Evolutionary conservation across 2,113 vertebrate species (phyloP), one percentile per base, ranked within the genome.

Genomic region (Piaya cayana): DNA sequence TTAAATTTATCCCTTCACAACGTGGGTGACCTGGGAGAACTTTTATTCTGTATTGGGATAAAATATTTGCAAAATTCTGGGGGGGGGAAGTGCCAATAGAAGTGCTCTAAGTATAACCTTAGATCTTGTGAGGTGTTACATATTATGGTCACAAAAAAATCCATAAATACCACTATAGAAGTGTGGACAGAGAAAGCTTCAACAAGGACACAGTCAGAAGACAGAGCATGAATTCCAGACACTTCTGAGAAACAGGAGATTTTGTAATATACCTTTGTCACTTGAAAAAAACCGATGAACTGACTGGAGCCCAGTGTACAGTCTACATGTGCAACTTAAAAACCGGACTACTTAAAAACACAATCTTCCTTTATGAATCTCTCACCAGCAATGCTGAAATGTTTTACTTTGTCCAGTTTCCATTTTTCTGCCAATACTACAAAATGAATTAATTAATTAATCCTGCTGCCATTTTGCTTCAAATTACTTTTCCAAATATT

Each of bases 331-430:
- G 65, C 80, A 71, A 43, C 43, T 87, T 80, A 91, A 81, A 94
- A 83, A 39, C 19, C 62, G 72, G 34, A 62, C 27, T 67, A 32
- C 59, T n/a, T 76, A 63, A 58, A 79, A 95, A 53, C 43, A 65
- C 22, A 22, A 36, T 50, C 25, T 82, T 75, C 36, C 20, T 65
- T 85, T 60, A 42, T 0, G 1, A 55, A 70, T 25, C 5, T 67
- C 37, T 62, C 74, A 59, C 59, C 55, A 96, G 55, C 4, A 63
- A 90, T 91, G 75, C n/a, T 69, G 71, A 95, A 95, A 79, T 79
- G 71, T 86, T 93, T 90, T 20, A 75, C 64, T 88, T 81, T 88
- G 53, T 75, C 47, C 45, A 56, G 65, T 88, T 72, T 53, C 60
- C 52, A 89, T 59, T 84, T 79, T 70, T 70, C 81, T 94, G 65